phyloP scores from a whole-genome alignment of 2,797 vertebrate genomes.

The Notolabrus celidotus region DNA sequence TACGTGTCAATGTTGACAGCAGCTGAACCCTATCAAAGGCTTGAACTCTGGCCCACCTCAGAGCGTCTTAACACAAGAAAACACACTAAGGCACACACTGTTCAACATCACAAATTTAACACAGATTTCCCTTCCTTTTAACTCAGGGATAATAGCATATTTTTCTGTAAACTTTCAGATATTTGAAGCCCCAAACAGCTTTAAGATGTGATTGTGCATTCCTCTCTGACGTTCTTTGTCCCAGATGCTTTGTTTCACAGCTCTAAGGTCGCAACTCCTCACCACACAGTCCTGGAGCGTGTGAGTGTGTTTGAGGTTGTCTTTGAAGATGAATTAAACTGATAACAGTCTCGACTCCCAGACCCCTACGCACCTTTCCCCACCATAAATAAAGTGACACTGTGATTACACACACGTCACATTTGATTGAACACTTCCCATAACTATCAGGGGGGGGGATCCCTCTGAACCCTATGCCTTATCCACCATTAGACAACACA shows the following conservation, averaged over 20 bases:
- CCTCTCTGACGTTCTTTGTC: constrained; percentile 23
- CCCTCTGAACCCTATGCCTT: constrained; percentile 24
- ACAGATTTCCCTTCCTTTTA: constrained; percentile 28
- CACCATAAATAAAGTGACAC: constrained; percentile 33
- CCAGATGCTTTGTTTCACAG: constrained; percentile 56
- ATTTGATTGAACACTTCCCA: constrained; percentile 38
- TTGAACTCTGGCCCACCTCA: constrained; percentile 29
- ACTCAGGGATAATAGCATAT: constrained; percentile 31
- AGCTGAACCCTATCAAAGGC: constrained; percentile 45
- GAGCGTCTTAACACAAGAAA: neutral
- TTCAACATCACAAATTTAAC: constrained; percentile 13
- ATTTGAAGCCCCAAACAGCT: constrained; percentile 10
- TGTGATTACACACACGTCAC: constrained; percentile 10
- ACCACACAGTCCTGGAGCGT: constrained; percentile 8
- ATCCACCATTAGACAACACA: constrained; percentile 45
- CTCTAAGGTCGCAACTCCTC: constrained; percentile 23
- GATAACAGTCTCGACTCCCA: constrained; percentile 44
- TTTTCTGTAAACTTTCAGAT: constrained; percentile 11
- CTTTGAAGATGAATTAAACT: constrained; percentile 53
- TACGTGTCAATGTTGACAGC: constrained; percentile 6
- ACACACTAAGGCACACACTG: constrained; percentile 2
- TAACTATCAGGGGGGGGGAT: neutral
- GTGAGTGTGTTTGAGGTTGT: constrained; percentile 12
- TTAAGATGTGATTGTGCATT: constrained; percentile 29
- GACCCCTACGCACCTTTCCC: constrained; percentile 1